phyloP scores from a whole-genome alignment of 2,797 vertebrate genomes.

The Tapera naevia region DNA sequence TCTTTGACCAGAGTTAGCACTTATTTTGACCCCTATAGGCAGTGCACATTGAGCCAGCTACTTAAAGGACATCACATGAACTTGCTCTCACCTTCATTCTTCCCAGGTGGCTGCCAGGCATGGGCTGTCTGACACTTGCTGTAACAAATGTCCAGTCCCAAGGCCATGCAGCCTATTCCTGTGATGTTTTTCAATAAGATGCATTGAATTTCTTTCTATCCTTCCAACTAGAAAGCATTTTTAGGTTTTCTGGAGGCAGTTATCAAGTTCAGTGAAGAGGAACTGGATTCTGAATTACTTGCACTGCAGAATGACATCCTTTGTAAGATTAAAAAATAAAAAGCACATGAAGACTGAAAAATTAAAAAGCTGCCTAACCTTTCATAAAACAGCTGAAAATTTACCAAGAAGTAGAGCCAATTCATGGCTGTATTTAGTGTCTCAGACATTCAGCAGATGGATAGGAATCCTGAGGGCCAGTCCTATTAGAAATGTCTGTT shows the following conservation, averaged over 20 bases:
- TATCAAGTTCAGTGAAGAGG: background rate
- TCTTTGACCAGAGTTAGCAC: background rate
- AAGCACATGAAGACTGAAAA: background rate
- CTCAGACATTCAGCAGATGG: background rate
- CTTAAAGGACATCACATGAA: background rate
- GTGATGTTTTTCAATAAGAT: background rate
- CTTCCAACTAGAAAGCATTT: background rate
- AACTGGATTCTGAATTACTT: background rate
- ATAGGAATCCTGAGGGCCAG: background rate
- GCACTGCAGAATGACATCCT: background rate
- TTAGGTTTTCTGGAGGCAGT: background rate
- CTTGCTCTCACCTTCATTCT: background rate
- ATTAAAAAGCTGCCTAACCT: background rate
- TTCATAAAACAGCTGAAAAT: background rate
- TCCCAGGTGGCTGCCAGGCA: background rate
- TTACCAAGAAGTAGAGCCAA: background rate
- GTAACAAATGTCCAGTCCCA: background rate
- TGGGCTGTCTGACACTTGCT: background rate
- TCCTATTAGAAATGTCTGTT: background rate
- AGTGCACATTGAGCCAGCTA: fast-evolving
- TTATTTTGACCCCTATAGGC: background rate
- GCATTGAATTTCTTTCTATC: background rate
- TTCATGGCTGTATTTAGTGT: background rate
- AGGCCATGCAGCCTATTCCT: background rate
- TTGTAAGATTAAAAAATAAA: background rate